A percentile compares a stretch with the other conserved stretches of the same genome.
Evolutionary conservation across 23 tunicate species (phyloP).

Genomic region (Styela plicata): DNA sequence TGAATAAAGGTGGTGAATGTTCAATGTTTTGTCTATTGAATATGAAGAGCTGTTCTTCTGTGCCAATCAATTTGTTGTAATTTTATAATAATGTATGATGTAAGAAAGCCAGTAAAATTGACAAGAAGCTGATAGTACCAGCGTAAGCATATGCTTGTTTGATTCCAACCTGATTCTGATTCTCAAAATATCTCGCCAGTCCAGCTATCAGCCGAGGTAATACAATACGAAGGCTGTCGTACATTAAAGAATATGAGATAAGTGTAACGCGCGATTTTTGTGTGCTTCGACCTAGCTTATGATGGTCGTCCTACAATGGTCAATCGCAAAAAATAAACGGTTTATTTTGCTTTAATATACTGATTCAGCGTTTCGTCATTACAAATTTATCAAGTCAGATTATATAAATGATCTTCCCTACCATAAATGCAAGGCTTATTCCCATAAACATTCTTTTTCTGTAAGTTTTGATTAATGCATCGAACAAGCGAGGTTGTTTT

Average conservation of each 20-base stretch:
- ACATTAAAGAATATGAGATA: neutral
- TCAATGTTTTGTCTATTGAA: too few species aligned
- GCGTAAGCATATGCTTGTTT: conserved; percentile 62
- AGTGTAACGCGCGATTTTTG: neutral
- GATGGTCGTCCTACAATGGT: too few species aligned
- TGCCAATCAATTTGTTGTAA: conserved; percentile 67
- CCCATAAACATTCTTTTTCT: neutral
- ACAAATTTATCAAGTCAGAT: too few species aligned
- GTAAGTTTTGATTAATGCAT: neutral
- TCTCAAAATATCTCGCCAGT: conserved; percentile 14
- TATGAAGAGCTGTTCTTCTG: conserved; percentile 43
- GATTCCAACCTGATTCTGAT: neutral
- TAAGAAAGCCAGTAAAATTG: conserved; percentile 9
- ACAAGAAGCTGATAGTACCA: conserved; percentile 21
- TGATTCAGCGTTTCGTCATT: too few species aligned
- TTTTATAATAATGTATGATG: conserved; percentile 26
- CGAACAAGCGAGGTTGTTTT: neutral
- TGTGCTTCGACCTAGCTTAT: too few species aligned
- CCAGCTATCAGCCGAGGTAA: neutral
- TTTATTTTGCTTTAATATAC: too few species aligned
- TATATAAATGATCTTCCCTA: too few species aligned
- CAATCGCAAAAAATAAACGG: too few species aligned
- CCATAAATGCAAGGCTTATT: neutral
- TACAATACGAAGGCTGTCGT: conserved; percentile 4
- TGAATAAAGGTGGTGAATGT: too few species aligned